Percentiles rank a stretch among this genome's conserved stretches.
phyloP scores from a whole-genome alignment of 1,140 invertebrate genomes.

The Drosophila chauvacae region DNA sequence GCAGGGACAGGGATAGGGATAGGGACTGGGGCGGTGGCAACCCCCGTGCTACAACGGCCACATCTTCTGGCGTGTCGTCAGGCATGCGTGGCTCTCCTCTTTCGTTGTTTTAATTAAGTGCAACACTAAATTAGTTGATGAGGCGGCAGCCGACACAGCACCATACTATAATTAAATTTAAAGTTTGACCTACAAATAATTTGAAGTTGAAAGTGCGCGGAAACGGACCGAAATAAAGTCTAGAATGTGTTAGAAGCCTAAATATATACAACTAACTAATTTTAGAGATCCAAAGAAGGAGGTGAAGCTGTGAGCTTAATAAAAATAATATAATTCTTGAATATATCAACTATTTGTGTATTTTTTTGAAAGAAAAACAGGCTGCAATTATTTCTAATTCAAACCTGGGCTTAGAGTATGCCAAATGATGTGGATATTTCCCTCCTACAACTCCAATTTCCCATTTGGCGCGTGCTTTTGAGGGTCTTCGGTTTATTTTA shows the following conservation, averaged over 20 bases:
- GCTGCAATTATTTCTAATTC: background rate
- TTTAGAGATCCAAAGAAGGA: constrained; percentile 19
- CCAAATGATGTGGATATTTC: background rate
- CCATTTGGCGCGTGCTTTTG: constrained; percentile 46
- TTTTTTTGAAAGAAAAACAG: background rate
- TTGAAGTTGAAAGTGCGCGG: constrained; percentile 60
- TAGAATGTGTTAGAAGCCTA: constrained; percentile 18
- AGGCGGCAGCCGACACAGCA: constrained; percentile 20
- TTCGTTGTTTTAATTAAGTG: constrained; percentile 77
- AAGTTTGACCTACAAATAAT: constrained; percentile 81
- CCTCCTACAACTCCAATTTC: background rate
- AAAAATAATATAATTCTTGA: background rate
- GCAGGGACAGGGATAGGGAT: background rate
- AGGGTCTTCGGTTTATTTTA: constrained; percentile 15
- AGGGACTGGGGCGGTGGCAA: constrained; percentile 12
- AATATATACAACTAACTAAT: constrained; percentile 11
- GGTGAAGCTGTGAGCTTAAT: too few species aligned
- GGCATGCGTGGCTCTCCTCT: constrained; percentile 60
- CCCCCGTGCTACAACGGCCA: constrained; percentile 37
- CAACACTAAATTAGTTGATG: constrained; percentile 79
- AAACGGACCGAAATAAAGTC: constrained; percentile 22
- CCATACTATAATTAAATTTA: constrained; percentile 76
- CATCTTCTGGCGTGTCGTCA: constrained; percentile 55
- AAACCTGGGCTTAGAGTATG: background rate
- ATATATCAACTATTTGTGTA: background rate